Percentiles rank a stretch among this genome's conserved stretches.
Conservation (phyloP, 2,113 vertebrate genomes). For the Serinus canaria region DNA sequence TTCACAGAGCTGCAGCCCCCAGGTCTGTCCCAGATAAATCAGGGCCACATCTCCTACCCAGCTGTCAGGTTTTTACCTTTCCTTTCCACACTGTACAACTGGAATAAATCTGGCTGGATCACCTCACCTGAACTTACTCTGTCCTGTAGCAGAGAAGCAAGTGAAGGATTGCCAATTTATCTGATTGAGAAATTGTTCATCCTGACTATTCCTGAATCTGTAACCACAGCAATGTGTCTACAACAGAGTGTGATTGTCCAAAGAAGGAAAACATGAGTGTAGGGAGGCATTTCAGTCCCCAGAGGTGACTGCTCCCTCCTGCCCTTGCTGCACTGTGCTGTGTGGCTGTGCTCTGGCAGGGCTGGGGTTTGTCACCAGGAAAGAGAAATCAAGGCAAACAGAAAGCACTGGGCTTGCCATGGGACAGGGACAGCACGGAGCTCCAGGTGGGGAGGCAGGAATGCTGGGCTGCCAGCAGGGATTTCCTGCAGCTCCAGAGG, state of each 20-base stretch:
- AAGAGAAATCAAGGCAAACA: neutral
- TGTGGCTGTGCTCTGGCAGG: neutral
- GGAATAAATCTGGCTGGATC: neutral
- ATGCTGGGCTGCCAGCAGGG: neutral
- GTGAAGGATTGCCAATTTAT: neutral
- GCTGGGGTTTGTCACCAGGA: neutral
- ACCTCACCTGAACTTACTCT: neutral
- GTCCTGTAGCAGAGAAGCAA: neutral
- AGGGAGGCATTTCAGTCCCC: neutral
- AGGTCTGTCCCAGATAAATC: neutral
- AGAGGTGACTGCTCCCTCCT: neutral
- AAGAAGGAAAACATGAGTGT: neutral
- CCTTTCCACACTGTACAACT: rapidly evolving
- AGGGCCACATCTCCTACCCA: neutral
- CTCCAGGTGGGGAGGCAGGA: neutral
- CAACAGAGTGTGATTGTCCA: neutral
- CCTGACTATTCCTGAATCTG: neutral
- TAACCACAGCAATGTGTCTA: neutral
- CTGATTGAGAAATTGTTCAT: neutral
- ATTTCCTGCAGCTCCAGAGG: neutral
- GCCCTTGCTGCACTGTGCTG: neutral
- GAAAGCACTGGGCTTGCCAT: neutral
- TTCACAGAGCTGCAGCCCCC: neutral
- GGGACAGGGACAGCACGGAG: neutral
- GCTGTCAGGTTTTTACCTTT: neutral